phyloP scores from a whole-genome alignment of 2,113 vertebrate genomes.

The Heteronetta atricapilla region DNA sequence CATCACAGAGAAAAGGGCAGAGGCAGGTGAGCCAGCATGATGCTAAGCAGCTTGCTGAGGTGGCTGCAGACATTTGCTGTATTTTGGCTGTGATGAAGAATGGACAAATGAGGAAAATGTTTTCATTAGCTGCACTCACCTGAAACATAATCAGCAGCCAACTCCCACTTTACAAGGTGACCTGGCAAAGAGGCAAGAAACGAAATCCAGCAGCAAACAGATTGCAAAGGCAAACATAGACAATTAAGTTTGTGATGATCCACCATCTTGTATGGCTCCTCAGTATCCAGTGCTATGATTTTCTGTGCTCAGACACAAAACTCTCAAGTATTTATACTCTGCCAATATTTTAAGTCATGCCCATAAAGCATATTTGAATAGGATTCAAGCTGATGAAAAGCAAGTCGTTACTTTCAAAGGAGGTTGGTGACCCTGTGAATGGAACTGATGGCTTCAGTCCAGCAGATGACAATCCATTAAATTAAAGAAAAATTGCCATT shows the following conservation, averaged over 20 bases:
- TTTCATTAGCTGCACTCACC: constrained; percentile 2
- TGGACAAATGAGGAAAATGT: background rate
- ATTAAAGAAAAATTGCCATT: background rate
- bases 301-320: background rate
- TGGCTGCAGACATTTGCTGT: background rate
- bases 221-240: background rate
- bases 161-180: background rate
- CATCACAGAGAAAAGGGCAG: background rate
- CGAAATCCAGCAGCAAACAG: background rate
- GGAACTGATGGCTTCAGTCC: background rate
- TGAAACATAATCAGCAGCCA: constrained; percentile 2
- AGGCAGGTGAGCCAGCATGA: background rate
- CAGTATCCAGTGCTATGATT: background rate
- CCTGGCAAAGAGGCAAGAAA: background rate
- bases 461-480: constrained; percentile 31
- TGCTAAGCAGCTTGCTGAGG: background rate
- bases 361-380: constrained; percentile 6
- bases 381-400: constrained; percentile 41
- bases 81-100: background rate
- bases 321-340: background rate
- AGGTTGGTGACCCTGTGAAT: constrained; percentile 6
- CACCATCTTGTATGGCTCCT: background rate
- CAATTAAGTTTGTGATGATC: background rate
- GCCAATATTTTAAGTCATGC: constrained; percentile 25
- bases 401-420: constrained; percentile 35